Evolutionary conservation across 1,140 invertebrate genomes (phyloP).

Genomic region (Listronotus oregonensis): DNA sequence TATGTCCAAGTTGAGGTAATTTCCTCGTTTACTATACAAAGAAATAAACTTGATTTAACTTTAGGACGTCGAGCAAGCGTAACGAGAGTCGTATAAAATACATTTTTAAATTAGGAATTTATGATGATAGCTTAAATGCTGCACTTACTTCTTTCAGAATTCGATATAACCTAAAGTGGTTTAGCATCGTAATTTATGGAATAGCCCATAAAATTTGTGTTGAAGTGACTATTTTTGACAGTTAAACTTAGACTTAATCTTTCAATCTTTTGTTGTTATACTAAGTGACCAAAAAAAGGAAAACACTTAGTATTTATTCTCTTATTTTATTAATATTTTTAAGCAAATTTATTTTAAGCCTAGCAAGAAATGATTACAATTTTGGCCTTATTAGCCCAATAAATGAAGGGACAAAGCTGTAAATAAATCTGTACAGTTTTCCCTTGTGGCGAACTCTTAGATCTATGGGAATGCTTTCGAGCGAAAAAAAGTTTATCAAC

Average conservation of each 20-base stretch:
- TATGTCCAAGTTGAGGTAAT: background rate
- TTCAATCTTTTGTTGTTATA: no score
- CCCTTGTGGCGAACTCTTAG: no score
- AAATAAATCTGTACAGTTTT: no score
- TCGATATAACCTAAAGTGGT: slow-evolving; percentile 24
- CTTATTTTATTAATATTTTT: no score
- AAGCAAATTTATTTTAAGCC: no score
- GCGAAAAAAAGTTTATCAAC: no score
- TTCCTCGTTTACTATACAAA: slow-evolving; percentile 14
- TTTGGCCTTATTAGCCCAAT: no score
- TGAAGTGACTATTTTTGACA: slow-evolving; percentile 15
- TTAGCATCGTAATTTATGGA: slow-evolving; percentile 15
- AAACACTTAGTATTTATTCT: no score
- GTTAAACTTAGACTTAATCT: background rate
- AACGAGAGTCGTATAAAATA: slow-evolving; percentile 33
- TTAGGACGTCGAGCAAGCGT: slow-evolving; percentile 1
- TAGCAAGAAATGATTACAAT: no score
- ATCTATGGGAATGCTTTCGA: no score
- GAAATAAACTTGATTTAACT: slow-evolving; percentile 16
- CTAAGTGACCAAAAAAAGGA: no score
- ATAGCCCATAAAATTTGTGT: slow-evolving; percentile 24
- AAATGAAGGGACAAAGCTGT: no score
- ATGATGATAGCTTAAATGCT: slow-evolving; percentile 31
- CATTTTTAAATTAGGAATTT: slow-evolving; percentile 37
- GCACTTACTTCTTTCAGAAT: slow-evolving; percentile 28